A percentile compares a stretch with the other conserved stretches of the same genome.
Evolutionary conservation across 2,888 invertebrate genomes (phyloP).

Genomic region (Nysson spinosus): DNA sequence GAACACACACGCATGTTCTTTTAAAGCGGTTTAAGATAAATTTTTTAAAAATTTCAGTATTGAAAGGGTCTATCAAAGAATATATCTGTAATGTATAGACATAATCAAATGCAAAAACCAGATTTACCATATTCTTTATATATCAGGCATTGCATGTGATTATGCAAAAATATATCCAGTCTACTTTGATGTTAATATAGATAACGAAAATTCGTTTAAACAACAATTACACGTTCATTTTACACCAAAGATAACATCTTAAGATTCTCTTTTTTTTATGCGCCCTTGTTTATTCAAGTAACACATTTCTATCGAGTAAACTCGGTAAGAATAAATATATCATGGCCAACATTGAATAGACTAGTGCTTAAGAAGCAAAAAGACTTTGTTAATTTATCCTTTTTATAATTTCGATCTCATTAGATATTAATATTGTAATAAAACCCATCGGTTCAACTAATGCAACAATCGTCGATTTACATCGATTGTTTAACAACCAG

Average conservation of each 20-base stretch:
- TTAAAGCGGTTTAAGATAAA: too few species aligned
- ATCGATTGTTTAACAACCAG: not conserved
- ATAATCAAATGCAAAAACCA: too few species aligned
- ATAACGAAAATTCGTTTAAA: slow-evolving; percentile 16
- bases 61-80: slow-evolving; percentile 31
- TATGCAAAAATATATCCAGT: slow-evolving; percentile 15
- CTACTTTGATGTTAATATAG: slow-evolving; percentile 18
- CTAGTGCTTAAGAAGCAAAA: slow-evolving; percentile 20
- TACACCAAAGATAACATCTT: not conserved
- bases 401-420: slow-evolving; percentile 9
- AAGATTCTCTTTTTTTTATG: slow-evolving; percentile 4
- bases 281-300: not conserved
- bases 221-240: slow-evolving; percentile 12
- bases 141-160: too few species aligned
- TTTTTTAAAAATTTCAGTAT: slow-evolving; percentile 9
- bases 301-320: slow-evolving; percentile 11
- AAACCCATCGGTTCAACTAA: too few species aligned
- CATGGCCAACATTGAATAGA: slow-evolving; percentile 30
- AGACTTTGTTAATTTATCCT: not conserved
- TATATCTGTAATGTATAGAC: too few species aligned
- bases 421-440: not conserved
- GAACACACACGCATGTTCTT: too few species aligned
- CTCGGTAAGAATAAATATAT: slow-evolving; percentile 14
- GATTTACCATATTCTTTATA: too few species aligned
- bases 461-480: too few species aligned